phyloP scores from a whole-genome alignment of 2,113 vertebrate species.

The Strix uralensis region DNA sequence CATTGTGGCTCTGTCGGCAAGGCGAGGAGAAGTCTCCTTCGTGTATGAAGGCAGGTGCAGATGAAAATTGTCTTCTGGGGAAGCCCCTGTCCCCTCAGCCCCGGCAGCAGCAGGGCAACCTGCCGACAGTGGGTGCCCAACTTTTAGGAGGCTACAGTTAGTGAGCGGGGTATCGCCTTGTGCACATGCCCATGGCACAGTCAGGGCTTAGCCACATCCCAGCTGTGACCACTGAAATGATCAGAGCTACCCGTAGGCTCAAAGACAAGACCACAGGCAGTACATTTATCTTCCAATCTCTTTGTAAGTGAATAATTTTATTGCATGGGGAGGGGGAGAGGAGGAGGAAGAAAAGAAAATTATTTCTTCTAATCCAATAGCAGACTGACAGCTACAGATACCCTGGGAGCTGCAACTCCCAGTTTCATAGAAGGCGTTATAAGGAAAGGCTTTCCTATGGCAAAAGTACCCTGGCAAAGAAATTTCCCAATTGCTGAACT shows the following conservation, averaged over 20 bases:
- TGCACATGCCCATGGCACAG: background rate
- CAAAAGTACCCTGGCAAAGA: background rate
- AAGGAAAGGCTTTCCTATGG: background rate
- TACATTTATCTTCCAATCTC: background rate
- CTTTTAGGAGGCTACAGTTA: background rate
- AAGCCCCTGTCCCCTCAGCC: background rate
- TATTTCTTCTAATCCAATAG: background rate
- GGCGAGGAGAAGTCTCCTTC: background rate
- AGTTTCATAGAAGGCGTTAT: background rate
- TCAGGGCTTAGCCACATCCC: background rate
- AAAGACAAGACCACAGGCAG: background rate
- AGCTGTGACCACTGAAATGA: background rate
- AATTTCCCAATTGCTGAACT: background rate
- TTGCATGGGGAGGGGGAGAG: constrained; percentile 3
- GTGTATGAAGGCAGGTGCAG: background rate
- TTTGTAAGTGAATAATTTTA: background rate
- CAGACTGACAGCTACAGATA: background rate
- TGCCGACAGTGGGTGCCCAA: background rate
- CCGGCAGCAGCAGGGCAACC: rapidly evolving
- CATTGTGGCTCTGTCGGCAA: background rate
- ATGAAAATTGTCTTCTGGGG: background rate
- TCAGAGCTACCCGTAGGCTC: background rate
- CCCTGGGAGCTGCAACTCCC: background rate
- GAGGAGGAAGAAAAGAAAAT: constrained; percentile 56
- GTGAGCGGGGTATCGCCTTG: background rate